A percentile compares a stretch with the other conserved stretches of the same genome.
Conservation (phyloP, 2,113 vertebrate species). For the Amblyornis subalaris region DNA sequence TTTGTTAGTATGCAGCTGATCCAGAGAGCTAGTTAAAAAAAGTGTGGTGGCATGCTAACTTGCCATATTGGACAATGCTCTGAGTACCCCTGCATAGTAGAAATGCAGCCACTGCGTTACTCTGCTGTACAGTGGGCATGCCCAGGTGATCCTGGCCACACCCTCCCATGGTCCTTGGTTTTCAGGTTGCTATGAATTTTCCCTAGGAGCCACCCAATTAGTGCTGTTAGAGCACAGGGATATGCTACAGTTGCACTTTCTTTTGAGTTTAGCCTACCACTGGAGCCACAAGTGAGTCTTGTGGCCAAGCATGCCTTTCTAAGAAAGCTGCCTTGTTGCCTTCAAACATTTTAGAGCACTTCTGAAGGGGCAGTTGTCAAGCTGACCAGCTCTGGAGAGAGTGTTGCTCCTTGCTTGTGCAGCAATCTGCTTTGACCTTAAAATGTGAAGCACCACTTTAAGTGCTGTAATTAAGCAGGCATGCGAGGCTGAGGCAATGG, state of each 20-base stretch:
- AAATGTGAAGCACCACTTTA: not conserved
- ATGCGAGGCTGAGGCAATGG: not conserved
- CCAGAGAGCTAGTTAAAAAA: not conserved
- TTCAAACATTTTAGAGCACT: not conserved
- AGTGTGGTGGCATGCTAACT: not conserved
- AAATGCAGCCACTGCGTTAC: not conserved
- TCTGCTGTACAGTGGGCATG: not conserved
- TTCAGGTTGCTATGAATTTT: not conserved
- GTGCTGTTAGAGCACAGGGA: not conserved
- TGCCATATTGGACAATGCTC: accelerated
- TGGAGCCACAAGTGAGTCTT: not conserved
- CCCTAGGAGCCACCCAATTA: not conserved
- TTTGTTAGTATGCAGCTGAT: not conserved
- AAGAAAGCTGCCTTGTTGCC: not conserved
- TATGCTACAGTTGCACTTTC: not conserved
- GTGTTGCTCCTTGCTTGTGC: not conserved
- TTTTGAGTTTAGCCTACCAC: not conserved
- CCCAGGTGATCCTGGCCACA: not conserved
- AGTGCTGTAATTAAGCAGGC: not conserved
- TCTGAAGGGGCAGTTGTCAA: not conserved
- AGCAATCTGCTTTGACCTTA: not conserved
- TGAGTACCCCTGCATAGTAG: not conserved
- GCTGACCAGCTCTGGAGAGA: not conserved
- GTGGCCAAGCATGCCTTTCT: not conserved
- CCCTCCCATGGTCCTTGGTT: not conserved